Percentiles rank a stretch among this genome's conserved stretches.
phyloP scores from a whole-genome alignment of 2,113 vertebrate genomes.

The Hippocampus guttulatus region DNA sequence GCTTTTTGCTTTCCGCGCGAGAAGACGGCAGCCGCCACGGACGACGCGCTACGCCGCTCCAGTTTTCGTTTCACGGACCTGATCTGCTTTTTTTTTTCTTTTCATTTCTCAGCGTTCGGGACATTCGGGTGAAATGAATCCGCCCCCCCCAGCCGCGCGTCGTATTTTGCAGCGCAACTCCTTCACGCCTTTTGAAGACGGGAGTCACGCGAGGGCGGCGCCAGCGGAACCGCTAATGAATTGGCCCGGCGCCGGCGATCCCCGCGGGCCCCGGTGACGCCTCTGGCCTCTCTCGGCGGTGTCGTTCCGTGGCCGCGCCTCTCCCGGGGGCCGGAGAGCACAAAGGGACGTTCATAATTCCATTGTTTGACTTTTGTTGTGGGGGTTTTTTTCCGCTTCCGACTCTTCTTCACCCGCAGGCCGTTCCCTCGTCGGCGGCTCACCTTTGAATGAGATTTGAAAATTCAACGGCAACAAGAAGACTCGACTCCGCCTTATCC shows the following conservation, averaged over 20 bases:
- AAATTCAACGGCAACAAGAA: no score
- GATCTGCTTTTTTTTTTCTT: no score
- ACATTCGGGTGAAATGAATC: no score
- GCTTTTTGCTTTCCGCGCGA: no score
- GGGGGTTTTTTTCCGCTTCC: not conserved
- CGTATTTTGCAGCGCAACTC: slow-evolving; percentile 52
- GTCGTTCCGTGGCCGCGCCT: slow-evolving; percentile 1
- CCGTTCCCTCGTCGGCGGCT: no score
- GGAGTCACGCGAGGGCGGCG: slow-evolving; percentile 27
- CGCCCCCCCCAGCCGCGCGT: slow-evolving; percentile 36
- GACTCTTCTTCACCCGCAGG: no score
- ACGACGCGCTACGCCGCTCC: no score
- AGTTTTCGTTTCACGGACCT: no score
- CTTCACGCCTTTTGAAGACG: slow-evolving; percentile 62
- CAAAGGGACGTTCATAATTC: slow-evolving; percentile 31
- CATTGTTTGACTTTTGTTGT: slow-evolving; percentile 28
- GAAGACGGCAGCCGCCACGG: no score
- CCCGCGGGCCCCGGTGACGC: slow-evolving; percentile 30
- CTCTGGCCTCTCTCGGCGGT: slow-evolving; percentile 1
- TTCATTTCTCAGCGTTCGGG: no score
- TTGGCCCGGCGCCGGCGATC: slow-evolving; percentile 55
- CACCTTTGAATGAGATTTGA: no score
- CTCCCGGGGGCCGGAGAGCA: slow-evolving; percentile 27
- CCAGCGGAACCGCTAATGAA: slow-evolving; percentile 64
- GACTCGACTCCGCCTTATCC: no score